phyloP scores from a whole-genome alignment of 2,113 vertebrate genomes.

The Atrichornis clamosus region DNA sequence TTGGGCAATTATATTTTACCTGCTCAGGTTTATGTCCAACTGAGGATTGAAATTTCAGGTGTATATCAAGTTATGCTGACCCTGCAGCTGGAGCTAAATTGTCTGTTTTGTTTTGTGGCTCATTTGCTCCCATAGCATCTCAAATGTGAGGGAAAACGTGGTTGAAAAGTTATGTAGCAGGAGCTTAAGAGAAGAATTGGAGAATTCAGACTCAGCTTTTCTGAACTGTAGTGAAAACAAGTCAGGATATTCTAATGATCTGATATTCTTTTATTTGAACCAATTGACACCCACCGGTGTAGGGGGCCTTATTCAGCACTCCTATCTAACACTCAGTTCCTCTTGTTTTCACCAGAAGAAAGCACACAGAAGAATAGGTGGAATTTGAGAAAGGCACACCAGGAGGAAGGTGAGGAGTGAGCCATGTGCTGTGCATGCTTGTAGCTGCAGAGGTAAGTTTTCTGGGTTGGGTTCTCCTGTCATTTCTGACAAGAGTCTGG shows the following conservation, averaged over 20 bases:
- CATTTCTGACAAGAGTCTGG: neutral
- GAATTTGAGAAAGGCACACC: neutral
- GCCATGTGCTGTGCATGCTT: neutral
- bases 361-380: neutral
- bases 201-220: neutral
- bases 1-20: neutral
- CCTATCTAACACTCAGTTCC: neutral
- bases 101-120: neutral
- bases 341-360: neutral
- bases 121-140: neutral
- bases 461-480: neutral
- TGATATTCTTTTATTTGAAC: neutral
- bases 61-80: neutral
- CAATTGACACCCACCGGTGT: neutral
- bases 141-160: neutral
- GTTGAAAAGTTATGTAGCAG: neutral
- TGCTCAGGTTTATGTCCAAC: neutral
- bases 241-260: neutral
- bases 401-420: neutral
- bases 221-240: neutral
- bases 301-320: neutral
- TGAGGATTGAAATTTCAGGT: neutral
- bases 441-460: neutral
- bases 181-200: neutral
- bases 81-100: neutral